Evolutionary conservation across 2,888 invertebrate genomes (phyloP).

Genomic region (Drosophila colorata): DNA sequence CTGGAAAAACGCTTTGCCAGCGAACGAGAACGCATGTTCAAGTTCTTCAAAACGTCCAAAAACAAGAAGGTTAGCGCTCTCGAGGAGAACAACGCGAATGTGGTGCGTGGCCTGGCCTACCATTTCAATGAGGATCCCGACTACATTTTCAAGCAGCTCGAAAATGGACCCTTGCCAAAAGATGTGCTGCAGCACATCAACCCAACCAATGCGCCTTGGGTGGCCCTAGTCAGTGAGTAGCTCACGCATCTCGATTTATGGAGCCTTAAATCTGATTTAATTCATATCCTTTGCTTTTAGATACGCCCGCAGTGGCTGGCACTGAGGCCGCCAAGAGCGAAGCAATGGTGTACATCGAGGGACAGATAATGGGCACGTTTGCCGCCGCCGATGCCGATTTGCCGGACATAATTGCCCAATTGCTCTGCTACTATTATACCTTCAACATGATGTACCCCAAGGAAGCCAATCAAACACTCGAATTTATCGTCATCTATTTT

Average conservation of each 20-base stretch:
- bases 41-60: constrained; percentile 69
- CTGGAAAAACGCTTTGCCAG: constrained; percentile 58
- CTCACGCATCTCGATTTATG: neutral
- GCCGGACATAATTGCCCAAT: constrained; percentile 72
- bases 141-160: constrained; percentile 68
- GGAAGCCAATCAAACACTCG: constrained; percentile 80
- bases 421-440: constrained; percentile 79
- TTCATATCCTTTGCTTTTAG: constrained; percentile 16
- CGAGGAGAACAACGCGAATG: constrained; percentile 66
- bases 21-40: constrained; percentile 69
- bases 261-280: too few relatives aligned
- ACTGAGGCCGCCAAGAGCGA: constrained; percentile 47
- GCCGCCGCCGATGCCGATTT: constrained; percentile 59
- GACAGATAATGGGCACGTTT: constrained; percentile 71
- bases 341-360: constrained; percentile 73
- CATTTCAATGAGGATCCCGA: constrained; percentile 75
- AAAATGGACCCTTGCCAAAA: constrained; percentile 57
- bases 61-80: constrained; percentile 65
- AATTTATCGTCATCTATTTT: constrained; percentile 77
- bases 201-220: constrained; percentile 74
- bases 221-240: constrained; percentile 77
- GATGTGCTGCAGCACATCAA: constrained; percentile 64
- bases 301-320: constrained; percentile 37
- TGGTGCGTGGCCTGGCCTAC: constrained; percentile 71
- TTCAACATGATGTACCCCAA: constrained; percentile 78